These are phyloP conservation scores for Willowsia nigromaculata DNA, from an alignment of 2,888 invertebrate species.

Conservation along the genomic window DNA sequence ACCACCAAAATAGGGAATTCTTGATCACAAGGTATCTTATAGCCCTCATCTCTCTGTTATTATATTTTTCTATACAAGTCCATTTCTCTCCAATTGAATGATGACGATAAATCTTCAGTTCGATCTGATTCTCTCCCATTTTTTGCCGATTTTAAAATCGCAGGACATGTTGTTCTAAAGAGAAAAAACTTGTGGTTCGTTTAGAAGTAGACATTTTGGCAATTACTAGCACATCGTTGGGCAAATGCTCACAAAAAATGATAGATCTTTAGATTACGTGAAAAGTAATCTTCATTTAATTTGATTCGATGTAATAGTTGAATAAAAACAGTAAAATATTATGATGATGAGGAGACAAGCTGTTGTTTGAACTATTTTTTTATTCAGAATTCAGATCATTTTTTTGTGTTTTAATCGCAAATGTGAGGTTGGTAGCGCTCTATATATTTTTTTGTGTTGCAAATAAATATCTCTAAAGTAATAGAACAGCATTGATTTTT, in stretches of 20 bases:
- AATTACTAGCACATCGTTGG: slow-evolving; percentile 22
- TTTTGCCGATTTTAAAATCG: background rate
- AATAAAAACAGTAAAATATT: background rate
- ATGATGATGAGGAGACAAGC: background rate
- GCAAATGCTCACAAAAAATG: background rate
- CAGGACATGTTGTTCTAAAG: background rate
- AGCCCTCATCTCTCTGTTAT: background rate
- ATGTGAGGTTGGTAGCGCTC: background rate
- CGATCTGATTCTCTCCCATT: background rate
- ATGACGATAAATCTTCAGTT: background rate
- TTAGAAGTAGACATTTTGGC: background rate
- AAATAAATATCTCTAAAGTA: background rate
- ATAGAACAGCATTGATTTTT: background rate
- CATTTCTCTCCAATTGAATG: background rate
- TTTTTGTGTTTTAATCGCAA: too few species aligned
- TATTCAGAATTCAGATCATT: too few species aligned
- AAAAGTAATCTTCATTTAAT: slow-evolving; percentile 54
- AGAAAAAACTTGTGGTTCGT: slow-evolving; percentile 14
- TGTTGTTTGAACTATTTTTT: slow-evolving; percentile 1
- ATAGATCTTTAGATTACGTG: background rate
- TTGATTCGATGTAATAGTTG: slow-evolving; percentile 27
- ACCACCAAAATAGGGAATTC: background rate
- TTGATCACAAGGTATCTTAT: background rate
- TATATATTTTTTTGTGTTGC: background rate
- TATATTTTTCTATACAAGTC: background rate